Base-by-base conservation (phyloP, 2,113 vertebrate species). In the Bostrychus sinensis region DNA sequence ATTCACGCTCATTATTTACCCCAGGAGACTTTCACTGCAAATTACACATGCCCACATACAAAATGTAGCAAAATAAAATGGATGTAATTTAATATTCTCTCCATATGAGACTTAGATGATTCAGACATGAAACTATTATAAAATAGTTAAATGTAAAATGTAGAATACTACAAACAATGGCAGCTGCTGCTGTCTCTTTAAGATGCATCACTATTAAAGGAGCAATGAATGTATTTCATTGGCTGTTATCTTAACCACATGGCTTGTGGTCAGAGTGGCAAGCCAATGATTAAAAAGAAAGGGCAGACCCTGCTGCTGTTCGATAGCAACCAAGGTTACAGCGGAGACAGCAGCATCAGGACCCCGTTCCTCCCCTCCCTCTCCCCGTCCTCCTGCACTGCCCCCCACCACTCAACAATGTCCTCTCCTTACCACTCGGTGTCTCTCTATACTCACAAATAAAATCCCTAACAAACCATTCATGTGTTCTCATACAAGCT, bases 251-350 rank as follows among this genome's bases (percentile, higher is more conserved):
- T 46, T 57, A 70, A 87, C 81, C 83, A 88, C 89, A 89, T 91
- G 87, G 82, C 81, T 88, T 78, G 77, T 89, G 86, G 88, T 86
- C 87, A 79, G 81, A 88, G 81, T 41, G 72, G 64, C 20, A 62
- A 91, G 72, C 91, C 91, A 93, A 92, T 93, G 68, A 82, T 60
- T 77, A 64, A 79, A 82, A 81, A 75, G 72, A 77, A 89, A 82
- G 72, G 89, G 85, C 86, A 92, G 90, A 89, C 73, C 89, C 87
- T 92, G 83, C 89, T 91, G 85, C 88, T 82, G 87, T 79, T 90
- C 86, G 85, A 86, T 92, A 93, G 91, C 92, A 93, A 93, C 91
- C 90, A 89, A 92, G 90, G 90, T 92, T 93, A 91, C 72, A 91
- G 91, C 81, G 83, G 76, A 89, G 81, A 89, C 89, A 89, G 86